phyloP scores from a whole-genome alignment of 2,888 invertebrate species.

The Carterocephalus palaemon region DNA sequence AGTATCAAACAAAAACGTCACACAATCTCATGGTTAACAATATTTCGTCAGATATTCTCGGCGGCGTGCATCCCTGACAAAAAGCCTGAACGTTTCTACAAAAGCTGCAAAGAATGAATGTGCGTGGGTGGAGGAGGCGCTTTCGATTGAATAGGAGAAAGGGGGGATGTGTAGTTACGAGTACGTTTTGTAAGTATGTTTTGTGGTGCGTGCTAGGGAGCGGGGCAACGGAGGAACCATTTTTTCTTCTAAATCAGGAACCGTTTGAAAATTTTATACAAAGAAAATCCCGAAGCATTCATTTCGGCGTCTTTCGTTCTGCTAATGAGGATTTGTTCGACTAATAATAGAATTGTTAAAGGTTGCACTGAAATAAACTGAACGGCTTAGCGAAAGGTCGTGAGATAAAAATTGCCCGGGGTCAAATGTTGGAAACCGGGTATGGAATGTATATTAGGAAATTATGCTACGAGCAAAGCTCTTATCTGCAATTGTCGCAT shows the following conservation, averaged over 20 bases:
- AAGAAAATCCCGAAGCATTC: conserved; percentile 21
- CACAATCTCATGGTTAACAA: conserved; percentile 61
- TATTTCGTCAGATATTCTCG: conserved; percentile 71
- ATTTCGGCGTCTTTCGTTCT: conserved; percentile 11
- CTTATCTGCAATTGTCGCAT: too few relatives aligned
- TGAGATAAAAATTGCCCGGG: conserved; percentile 11
- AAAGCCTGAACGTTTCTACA: conserved; percentile 67
- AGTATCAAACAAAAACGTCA: conserved; percentile 39
- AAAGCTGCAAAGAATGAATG: conserved; percentile 74
- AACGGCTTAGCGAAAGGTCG: conserved; percentile 11
- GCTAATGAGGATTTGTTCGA: conserved; percentile 19
- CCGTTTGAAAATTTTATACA: conserved; percentile 26
- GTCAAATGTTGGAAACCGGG: conserved; percentile 8
- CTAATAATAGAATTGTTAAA: conserved; percentile 16
- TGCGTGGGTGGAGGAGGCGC: conserved; percentile 53
- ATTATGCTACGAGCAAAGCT: too few relatives aligned
- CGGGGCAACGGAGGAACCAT: conserved; percentile 25
- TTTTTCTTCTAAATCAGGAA: conserved; percentile 28
- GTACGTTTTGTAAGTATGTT: conserved; percentile 70
- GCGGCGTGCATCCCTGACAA: conserved; percentile 62
- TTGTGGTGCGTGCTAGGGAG: conserved; percentile 58
- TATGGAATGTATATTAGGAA: too few relatives aligned
- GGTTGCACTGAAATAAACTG: conserved; percentile 14
- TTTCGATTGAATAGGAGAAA: conserved; percentile 66
- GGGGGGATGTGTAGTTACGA: conserved; percentile 66